Base-by-base conservation (phyloP, 2,888 invertebrate species). In the Magallana nippona region DNA sequence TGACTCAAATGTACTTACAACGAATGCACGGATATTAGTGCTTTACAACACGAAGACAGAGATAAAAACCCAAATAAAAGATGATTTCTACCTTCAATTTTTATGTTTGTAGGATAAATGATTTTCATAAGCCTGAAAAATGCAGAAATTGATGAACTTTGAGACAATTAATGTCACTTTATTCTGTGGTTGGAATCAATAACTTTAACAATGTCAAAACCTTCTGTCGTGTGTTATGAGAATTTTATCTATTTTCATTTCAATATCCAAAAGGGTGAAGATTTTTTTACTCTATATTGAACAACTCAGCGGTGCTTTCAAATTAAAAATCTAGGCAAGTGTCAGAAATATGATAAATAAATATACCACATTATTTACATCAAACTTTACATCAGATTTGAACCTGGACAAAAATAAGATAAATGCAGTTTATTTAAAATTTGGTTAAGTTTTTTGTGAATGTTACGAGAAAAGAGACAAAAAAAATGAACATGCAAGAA, bases 1-100 rank as follows among this genome's bases (percentile, higher is more conserved):
- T 71, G 71, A 71, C 27, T 71, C 71, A 71, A 71, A 71, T 27
- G 32, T 27, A 32, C 71, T 13, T 27, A 27, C 27, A 71, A 71
- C 32, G 71, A 71, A 27, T 13, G 22, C 19, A 44, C 13, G 27
- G 32, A 71, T 11, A 15, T 15, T 27, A 27, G 17, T 17, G 60
- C 60, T 60, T 27, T 11, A 71, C 44, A 27, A 22, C 22, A 32
- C 27, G 22, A 71, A 27, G 15, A 71, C 15, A 15, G 22, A 11
- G 19, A 22, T 63, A 22, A 63, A 63, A 22, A 63, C 19, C 13
- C 10, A 19, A 22, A 15, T 22, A 15, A 15, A 27, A 71, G 32
- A 27, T 60, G 19, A 60, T 15, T 17, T 60, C n/a, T 60, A 60
- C 60, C n/a, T 60, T 60, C 60, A 60, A n/a, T 19, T 32, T 71